Base-by-base conservation (phyloP, 2,797 vertebrate genomes). In the Luscinia megarhynchos region DNA sequence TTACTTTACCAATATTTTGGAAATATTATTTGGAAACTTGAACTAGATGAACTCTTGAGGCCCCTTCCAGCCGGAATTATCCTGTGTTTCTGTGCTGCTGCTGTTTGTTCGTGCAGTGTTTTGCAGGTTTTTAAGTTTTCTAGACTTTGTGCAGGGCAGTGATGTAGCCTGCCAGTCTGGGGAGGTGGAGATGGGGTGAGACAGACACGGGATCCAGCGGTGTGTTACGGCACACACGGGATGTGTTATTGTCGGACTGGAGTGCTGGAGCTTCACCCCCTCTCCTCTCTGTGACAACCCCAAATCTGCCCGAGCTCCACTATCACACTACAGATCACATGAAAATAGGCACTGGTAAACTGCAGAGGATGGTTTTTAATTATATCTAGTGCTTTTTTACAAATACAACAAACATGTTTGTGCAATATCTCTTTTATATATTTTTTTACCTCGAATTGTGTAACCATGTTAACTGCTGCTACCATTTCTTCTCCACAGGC, bases 281-380 rank as follows among this genome's bases (percentile, higher is more conserved):
- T 17, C 43, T 57, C 50, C 41, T 83, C 29, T 67, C 21, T 58
- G 26, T 67, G n/a, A 34, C 51, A 75, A 11, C 26, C 16, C 54
- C 12, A 51, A 11, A 55, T 66, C 80, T 88, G 22, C 50, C 58
- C 0, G 0, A 76, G 27, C 54, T 19, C 29, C 73, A 0, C 61
- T 62, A 0, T 43, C 27, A 32, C 0, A 0, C 51, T 43, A 22
- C 27, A 40, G 46, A 54, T 40, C 19, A 23, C 4, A 4, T 68
- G 23, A 45, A 74, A 84, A 66, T 10, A 69, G 54, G 27, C 67
- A 55, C 13, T 22, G 30, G 13, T 58, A 38, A 82, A 66, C 40
- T 36, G 20, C 14, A n/a, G 40, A 63, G 43, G 23, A 24, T 61
- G 30, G 1, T 84, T 74, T 74, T 89, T 23, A 29, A 8, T 62